Conservation (phyloP, 2,113 vertebrate genomes). For the Oplegnathus fasciatus region DNA sequence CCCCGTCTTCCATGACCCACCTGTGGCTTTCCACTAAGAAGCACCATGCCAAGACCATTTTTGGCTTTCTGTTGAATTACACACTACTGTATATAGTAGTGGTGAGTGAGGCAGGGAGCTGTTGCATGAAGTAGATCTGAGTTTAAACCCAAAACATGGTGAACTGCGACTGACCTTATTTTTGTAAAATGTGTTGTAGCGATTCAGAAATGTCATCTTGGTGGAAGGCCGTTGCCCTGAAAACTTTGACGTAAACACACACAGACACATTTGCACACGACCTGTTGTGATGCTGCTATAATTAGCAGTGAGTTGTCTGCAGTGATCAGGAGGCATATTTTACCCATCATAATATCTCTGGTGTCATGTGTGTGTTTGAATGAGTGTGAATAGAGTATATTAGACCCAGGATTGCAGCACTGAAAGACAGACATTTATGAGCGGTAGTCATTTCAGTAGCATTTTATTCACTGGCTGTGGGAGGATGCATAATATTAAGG, state of each 20-base stretch:
- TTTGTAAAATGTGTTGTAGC: not conserved
- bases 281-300: slow-evolving; percentile 21
- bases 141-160: not conserved
- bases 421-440: slow-evolving; percentile 10
- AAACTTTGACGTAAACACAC: slow-evolving; percentile 2
- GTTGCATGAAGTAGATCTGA: not conserved
- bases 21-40: not conserved
- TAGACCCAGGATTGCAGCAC: not conserved
- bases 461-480: slow-evolving; percentile 25
- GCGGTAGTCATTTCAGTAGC: slow-evolving; percentile 32
- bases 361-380: not conserved
- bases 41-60: no score
- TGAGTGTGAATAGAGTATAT: not conserved
- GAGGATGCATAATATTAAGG: slow-evolving; percentile 45
- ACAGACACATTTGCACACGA: not conserved
- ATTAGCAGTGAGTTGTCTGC: slow-evolving; percentile 14
- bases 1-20: not conserved
- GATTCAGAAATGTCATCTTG: not conserved
- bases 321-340: slow-evolving; percentile 1
- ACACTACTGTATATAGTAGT: not conserved
- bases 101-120: not conserved
- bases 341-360: not conserved
- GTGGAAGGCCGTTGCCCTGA: slow-evolving; percentile 6
- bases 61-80: not conserved
- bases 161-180: not conserved